phyloP scores from a whole-genome alignment of 2,888 invertebrate species.

The Deroplatys truncata region DNA sequence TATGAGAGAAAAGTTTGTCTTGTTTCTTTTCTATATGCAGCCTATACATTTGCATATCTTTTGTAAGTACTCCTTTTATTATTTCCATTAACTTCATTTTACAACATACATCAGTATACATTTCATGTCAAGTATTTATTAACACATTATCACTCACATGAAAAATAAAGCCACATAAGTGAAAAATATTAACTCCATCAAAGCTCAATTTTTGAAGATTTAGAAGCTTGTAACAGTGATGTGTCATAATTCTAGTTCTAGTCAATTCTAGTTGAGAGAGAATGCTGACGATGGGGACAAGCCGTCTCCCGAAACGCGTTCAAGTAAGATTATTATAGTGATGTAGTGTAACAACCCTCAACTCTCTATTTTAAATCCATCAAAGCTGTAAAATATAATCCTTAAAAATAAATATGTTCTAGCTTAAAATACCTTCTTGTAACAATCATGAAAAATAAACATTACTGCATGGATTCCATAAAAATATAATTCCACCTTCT shows the following conservation, averaged over 20 bases:
- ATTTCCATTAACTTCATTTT: not conserved
- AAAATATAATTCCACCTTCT: not conserved
- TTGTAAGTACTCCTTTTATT: not conserved
- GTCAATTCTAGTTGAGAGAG: too few species aligned
- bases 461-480: not conserved
- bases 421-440: not conserved
- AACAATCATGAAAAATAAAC: not conserved
- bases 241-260: too few species aligned
- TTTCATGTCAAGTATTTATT: not conserved
- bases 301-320: too few species aligned
- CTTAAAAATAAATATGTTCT: not conserved
- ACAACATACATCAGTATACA: not conserved
- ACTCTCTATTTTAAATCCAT: not conserved
- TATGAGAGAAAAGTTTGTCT: not conserved
- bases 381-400: not conserved
- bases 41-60: not conserved
- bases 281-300: too few species aligned
- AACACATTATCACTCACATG: not conserved
- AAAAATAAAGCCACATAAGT: not conserved
- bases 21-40: not conserved
- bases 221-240: too few species aligned
- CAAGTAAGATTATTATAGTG: too few species aligned
- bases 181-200: not conserved
- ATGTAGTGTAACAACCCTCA: too few species aligned
- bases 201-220: too few species aligned